Conservation (phyloP, 1,140 invertebrate genomes). For the Bradynema listronoti region DNA sequence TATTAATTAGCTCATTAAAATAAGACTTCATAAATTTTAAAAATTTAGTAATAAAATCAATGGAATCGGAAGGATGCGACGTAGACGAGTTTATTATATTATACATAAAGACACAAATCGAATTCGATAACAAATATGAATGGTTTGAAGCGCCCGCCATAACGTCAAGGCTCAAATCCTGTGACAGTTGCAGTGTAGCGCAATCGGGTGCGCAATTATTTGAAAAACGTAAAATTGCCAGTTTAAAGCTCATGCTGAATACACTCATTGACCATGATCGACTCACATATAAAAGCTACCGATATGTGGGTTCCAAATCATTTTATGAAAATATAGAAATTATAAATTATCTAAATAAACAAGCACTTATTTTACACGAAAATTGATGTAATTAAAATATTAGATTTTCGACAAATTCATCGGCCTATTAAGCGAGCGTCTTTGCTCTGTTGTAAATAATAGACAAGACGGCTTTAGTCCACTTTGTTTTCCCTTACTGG, state of each 20-base stretch:
- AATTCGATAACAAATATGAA: conserved; percentile 5
- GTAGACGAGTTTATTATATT: conserved; percentile 4
- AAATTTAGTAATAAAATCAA: background rate
- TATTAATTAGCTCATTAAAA: background rate
- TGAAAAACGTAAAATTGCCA: conserved; percentile 2
- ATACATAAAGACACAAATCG: conserved; percentile 3
- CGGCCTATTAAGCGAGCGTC: background rate
- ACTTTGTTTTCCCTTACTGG: background rate
- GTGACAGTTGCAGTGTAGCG: background rate
- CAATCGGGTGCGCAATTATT: conserved; percentile 6
- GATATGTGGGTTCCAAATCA: conserved; percentile 1
- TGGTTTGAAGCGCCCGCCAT: conserved; percentile 5
- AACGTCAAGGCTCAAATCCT: background rate
- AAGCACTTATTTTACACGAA: background rate
- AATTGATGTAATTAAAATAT: background rate
- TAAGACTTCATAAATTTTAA: background rate
- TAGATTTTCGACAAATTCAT: conserved; percentile 5
- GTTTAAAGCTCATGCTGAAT: background rate
- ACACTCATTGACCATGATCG: background rate
- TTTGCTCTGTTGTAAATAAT: background rate
- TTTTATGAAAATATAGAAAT: background rate
- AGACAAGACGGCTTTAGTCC: background rate
- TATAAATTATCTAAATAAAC: background rate
- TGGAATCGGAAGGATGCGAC: background rate
- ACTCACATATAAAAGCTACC: conserved; percentile 1